Conservation (phyloP, 2,797 vertebrate species). For the Enteromius afrohamiltoni region DNA sequence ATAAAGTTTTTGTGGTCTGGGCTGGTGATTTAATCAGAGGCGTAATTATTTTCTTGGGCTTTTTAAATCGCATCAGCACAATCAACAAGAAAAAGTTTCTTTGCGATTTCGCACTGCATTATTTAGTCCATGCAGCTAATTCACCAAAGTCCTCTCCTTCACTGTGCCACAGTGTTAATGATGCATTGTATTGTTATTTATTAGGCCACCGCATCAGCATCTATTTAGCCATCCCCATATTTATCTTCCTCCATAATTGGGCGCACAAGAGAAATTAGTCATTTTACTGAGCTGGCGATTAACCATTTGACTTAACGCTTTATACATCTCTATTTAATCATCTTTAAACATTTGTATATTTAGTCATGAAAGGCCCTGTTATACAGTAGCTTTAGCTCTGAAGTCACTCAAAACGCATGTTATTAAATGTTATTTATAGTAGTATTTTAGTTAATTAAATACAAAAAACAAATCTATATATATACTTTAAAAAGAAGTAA, state of each 20-base stretch:
- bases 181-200: slow-evolving; percentile 68
- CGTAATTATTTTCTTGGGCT: slow-evolving; percentile 17
- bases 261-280: slow-evolving; percentile 53
- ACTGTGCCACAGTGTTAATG: slow-evolving; percentile 61
- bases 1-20: background rate
- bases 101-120: slow-evolving; percentile 19
- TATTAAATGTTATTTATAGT: background rate
- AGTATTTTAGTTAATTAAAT: background rate
- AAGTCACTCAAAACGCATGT: background rate
- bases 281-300: slow-evolving; percentile 50
- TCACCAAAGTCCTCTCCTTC: slow-evolving; percentile 60
- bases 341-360: slow-evolving; percentile 33
- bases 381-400: background rate
- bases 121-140: slow-evolving; percentile 50
- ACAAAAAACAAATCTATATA: background rate
- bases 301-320: slow-evolving; percentile 44
- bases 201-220: slow-evolving; percentile 60
- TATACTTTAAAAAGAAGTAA: no score
- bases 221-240: slow-evolving; percentile 59
- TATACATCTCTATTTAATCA: slow-evolving; percentile 18
- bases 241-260: slow-evolving; percentile 58
- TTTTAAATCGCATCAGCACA: slow-evolving; percentile 8
- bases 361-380: background rate
- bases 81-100: slow-evolving; percentile 34
- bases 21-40: slow-evolving; percentile 21